phyloP scores from a whole-genome alignment of 23 tunicate genomes.

The Trididemnum miniatum region DNA sequence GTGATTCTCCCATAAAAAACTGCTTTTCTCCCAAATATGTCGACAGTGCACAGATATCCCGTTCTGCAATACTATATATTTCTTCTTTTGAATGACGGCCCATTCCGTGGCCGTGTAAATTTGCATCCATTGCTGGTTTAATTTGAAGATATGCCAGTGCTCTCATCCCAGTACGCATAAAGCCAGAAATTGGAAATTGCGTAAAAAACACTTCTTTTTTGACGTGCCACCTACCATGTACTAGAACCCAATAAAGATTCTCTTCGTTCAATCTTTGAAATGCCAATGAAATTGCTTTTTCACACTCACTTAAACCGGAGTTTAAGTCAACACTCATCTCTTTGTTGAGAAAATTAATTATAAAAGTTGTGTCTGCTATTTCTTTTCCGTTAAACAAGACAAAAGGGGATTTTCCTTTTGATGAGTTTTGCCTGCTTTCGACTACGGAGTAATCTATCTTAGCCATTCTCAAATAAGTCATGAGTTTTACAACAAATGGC shows the following conservation, averaged over 20 bases:
- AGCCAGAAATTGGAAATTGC: conserved; percentile 16
- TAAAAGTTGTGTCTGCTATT: conserved; percentile 39
- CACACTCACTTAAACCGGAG: conserved; percentile 19
- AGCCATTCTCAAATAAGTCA: conserved; percentile 55
- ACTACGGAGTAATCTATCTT: conserved; percentile 16
- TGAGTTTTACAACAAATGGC: conserved; percentile 39
- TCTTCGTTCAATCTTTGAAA: conserved; percentile 54
- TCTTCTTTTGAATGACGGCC: conserved; percentile 52
- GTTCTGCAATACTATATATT: conserved; percentile 34
- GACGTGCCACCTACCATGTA: conserved; percentile 43
- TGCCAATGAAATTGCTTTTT: conserved; percentile 39
- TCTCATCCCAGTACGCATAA: conserved; percentile 20
- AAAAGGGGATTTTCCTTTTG: conserved; percentile 61
- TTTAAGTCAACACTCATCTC: conserved; percentile 27
- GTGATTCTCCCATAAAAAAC: conserved; percentile 49
- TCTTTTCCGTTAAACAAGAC: conserved; percentile 47
- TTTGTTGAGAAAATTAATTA: conserved; percentile 41
- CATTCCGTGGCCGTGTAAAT: conserved; percentile 49
- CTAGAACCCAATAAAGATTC: conserved; percentile 51
- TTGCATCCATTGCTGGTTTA: background rate
- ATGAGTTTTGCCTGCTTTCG: conserved; percentile 19
- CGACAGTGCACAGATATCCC: conserved; percentile 46
- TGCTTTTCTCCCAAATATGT: conserved; percentile 45
- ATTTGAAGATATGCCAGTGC: background rate
- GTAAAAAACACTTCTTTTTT: background rate